Evolutionary conservation across 2,888 invertebrate genomes (phyloP), one percentile per base, ranked within the genome.

Genomic region (Candidula unifasciata): DNA sequence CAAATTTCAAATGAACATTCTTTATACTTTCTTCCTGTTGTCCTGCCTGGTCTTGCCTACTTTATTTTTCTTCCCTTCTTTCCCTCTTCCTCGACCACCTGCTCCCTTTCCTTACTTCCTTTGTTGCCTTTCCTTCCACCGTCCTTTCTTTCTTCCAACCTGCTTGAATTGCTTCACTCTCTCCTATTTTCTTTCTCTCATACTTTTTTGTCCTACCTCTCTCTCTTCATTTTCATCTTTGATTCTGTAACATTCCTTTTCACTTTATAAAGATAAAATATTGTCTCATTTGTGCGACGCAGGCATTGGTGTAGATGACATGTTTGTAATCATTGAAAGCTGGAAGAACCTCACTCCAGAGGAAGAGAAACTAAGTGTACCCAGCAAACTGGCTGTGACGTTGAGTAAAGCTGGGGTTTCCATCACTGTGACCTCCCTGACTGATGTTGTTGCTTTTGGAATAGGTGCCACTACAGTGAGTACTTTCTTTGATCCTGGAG

Each of bases 351-450:
- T 91, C n/a, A 87, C 87, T 10, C 84, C 86, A 5, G 86, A 88
- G 54, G 91, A 90, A 82, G 64, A 76, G 18, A 85, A 86, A 68
- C 85, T 88, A 27, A 83, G 89, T 8, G 78, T 90, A n/a, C 88
- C 88, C n/a, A 87, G 88, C 44, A 88, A 88, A 79, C 87, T 91
- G 24, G 91, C 89, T 21, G 69, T 88, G 69, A 86, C 90, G 10
- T 85, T 91, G 80, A 91, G 90, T 82, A 96, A 96, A 92, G 97
- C 97, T 10, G 97, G 97, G 5, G 96, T 96, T 0, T 97, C 97
- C 0, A 97, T 97, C 87, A 96, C 96, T 5, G 96, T 97, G 30
- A 97, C 97, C 3, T 97, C 97, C 0, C 95, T 97, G 88, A 97
- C 97, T 1, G 97, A 97, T 60, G 96, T 97, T 83, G 95, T 96